phyloP scores from a whole-genome alignment of 2,113 vertebrate genomes.

The Lepus americanus region DNA sequence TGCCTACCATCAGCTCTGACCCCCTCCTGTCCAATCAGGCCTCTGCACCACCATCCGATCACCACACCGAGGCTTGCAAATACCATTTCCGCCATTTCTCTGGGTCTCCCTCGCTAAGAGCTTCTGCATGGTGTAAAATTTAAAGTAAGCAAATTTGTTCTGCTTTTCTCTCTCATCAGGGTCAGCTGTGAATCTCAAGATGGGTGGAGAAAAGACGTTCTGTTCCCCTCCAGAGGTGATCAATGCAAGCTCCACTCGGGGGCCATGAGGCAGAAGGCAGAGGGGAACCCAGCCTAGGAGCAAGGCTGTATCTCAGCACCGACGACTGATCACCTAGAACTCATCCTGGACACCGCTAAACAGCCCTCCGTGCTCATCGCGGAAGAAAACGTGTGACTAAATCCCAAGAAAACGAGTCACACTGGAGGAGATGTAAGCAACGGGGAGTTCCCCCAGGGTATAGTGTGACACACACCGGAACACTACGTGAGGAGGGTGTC shows the following conservation, averaged over 20 bases:
- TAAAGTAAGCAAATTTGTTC: neutral
- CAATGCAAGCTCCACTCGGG: neutral
- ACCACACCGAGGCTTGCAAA: neutral
- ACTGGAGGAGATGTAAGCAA: neutral
- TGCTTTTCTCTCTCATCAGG: neutral
- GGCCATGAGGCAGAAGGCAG: too few species aligned
- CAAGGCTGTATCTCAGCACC: neutral
- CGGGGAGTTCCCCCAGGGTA: neutral
- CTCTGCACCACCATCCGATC: too few species aligned
- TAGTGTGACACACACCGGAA: neutral
- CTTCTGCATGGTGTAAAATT: neutral
- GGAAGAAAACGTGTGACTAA: constrained; percentile 31
- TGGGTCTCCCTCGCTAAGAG: neutral
- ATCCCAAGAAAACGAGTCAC: neutral
- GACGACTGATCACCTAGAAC: neutral
- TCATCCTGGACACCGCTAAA: constrained; percentile 7
- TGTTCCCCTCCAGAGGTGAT: neutral
- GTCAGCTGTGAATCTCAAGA: neutral
- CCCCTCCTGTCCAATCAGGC: neutral
- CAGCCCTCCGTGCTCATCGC: neutral
- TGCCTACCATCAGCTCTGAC: neutral
- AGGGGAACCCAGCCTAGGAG: neutral
- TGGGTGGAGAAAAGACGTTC: neutral
- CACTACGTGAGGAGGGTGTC: neutral
- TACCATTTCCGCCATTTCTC: neutral